phyloP scores from a whole-genome alignment of 35 echinoderm and acorn worm species.

The Chiridota heheva region DNA sequence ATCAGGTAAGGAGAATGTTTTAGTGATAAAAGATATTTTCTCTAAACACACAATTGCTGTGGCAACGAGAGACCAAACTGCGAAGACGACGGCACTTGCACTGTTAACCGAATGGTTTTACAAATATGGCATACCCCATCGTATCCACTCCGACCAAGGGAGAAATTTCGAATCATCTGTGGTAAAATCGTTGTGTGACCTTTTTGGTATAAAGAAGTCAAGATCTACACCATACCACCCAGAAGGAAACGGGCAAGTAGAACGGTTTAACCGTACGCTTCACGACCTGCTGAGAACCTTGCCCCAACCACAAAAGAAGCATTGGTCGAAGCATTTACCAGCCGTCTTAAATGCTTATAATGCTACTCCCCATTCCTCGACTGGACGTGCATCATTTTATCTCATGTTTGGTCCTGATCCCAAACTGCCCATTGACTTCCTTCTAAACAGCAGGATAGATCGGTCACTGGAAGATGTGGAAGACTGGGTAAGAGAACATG shows the following conservation, averaged over 20 bases:
- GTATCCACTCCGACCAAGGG: conserved; percentile 26
- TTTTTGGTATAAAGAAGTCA: conserved; percentile 44
- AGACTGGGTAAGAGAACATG: no score
- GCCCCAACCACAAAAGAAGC: conserved; percentile 21
- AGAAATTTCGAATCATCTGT: conserved; percentile 27
- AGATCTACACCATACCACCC: conserved; percentile 49
- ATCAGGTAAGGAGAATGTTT: not conserved
- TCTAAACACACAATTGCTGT: conserved; percentile 73
- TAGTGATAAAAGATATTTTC: conserved; percentile 60
- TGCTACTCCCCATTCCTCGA: conserved; percentile 37
- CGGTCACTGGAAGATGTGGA: no score
- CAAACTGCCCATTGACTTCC: conserved; percentile 42
- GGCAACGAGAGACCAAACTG: conserved; percentile 43
- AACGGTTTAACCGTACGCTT: conserved; percentile 32
- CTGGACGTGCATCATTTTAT: conserved; percentile 48
- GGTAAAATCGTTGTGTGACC: not conserved
- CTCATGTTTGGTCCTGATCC: conserved; percentile 56
- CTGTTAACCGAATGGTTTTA: conserved; percentile 15
- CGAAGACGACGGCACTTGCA: conserved; percentile 18
- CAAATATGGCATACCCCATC: conserved; percentile 20
- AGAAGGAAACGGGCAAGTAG: conserved; percentile 33
- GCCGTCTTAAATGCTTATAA: conserved; percentile 47
- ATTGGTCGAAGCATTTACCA: conserved; percentile 40
- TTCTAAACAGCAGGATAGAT: no score
- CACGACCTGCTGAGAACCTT: conserved; percentile 42